Percentiles rank a stretch among this genome's conserved stretches.
phyloP scores from a whole-genome alignment of 2,113 vertebrate species.

The Columbina picui region DNA sequence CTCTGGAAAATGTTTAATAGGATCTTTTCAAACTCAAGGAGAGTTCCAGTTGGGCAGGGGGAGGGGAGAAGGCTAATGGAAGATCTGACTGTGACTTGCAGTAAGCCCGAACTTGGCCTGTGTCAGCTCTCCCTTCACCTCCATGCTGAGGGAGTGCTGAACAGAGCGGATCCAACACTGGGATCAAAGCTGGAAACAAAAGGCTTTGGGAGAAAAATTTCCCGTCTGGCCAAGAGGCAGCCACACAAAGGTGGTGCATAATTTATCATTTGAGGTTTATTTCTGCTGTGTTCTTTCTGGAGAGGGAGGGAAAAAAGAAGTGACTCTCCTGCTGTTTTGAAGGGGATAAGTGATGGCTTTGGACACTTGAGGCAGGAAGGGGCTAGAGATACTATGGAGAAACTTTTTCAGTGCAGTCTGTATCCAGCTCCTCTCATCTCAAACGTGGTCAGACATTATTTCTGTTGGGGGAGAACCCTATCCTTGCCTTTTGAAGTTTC shows the following conservation, averaged over 20 bases:
- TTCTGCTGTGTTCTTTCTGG: conserved; percentile 59
- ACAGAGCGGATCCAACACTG: conserved; percentile 55
- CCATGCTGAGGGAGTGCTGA: conserved; percentile 55
- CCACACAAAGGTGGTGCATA: conserved; percentile 76
- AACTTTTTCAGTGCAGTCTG: not conserved
- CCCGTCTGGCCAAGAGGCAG: conserved; percentile 74
- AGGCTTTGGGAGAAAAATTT: conserved; percentile 72
- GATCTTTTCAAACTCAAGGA: conserved; percentile 61
- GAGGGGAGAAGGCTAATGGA: conserved; percentile 55
- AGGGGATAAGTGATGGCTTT: conserved; percentile 42
- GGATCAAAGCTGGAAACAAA: conserved; percentile 76
- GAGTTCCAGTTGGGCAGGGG: conserved; percentile 57
- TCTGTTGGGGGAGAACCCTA: not conserved
- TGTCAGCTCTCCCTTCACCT: conserved; percentile 69
- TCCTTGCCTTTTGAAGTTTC: conserved; percentile 20
- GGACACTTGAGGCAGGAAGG: conserved; percentile 30
- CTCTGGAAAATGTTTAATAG: conserved; percentile 63
- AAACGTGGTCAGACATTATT: not conserved
- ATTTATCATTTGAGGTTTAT: conserved; percentile 76
- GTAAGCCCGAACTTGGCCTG: conserved; percentile 70
- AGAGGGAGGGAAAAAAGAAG: conserved; percentile 38
- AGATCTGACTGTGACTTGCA: conserved; percentile 53
- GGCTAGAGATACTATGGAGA: conserved; percentile 5
- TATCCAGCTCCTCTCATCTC: not conserved
- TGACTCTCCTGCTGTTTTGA: conserved; percentile 13